These are phyloP conservation scores for Jacana jacana DNA, from an alignment of 2,113 vertebrate genomes.

Conservation along the genomic window DNA sequence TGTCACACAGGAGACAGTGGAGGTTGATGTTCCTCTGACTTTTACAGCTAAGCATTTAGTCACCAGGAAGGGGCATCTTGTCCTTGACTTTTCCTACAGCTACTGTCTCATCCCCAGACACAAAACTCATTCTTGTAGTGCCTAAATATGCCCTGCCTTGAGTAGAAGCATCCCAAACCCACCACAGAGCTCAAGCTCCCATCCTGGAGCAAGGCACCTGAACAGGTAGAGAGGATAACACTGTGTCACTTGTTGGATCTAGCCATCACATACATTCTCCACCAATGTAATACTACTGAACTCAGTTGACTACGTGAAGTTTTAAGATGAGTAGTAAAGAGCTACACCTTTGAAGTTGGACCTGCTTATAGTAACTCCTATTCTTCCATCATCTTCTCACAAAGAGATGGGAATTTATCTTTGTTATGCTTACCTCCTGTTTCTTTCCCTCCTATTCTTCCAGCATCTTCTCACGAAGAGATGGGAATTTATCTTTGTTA, in stretches of 20 bases:
- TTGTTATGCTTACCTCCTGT: too few relatives aligned
- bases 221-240: neutral
- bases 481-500: neutral
- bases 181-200: too few relatives aligned
- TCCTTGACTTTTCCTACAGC: neutral
- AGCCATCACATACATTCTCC: neutral
- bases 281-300: neutral
- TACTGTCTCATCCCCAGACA: neutral
- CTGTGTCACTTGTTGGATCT: too few relatives aligned
- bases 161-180: neutral
- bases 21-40: neutral
- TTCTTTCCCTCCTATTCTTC: neutral
- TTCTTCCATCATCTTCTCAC: neutral
- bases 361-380: neutral
- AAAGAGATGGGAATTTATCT: neutral
- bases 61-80: neutral
- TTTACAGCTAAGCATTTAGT: neutral
- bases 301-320: neutral
- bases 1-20: neutral
- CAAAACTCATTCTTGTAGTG: neutral
- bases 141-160: neutral
- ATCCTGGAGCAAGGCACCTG: neutral
- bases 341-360: accelerated
- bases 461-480: neutral
- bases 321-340: neutral